A percentile compares a stretch with the other conserved stretches of the same genome.
Conservation (phyloP, 2,888 invertebrate species). For the Cephus runcator region DNA sequence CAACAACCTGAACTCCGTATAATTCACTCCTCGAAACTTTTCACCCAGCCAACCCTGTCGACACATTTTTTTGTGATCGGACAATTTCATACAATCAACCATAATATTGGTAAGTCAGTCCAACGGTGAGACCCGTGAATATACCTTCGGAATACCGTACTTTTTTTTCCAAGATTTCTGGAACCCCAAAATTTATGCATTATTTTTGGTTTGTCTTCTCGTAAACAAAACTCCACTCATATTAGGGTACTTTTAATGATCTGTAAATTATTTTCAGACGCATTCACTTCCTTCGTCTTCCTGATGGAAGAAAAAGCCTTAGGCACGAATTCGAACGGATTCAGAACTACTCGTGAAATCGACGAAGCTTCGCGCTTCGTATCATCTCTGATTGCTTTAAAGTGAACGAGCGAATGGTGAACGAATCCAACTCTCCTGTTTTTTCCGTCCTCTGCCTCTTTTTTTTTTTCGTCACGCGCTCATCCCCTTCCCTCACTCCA, state of each 20-base stretch:
- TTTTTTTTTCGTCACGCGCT: constrained; percentile 12
- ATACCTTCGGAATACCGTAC: constrained; percentile 25
- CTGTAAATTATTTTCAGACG: background rate
- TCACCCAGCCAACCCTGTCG: background rate
- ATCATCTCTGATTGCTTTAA: background rate
- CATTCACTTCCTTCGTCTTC: background rate
- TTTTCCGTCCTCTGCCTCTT: constrained; percentile 19
- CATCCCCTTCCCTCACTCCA: constrained; percentile 4
- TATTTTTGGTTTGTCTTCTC: background rate
- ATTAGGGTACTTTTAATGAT: background rate
- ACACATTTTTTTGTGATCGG: constrained; percentile 15
- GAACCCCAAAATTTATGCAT: background rate
- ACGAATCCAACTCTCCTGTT: constrained; percentile 5
- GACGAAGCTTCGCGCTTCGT: background rate
- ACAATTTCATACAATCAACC: constrained; percentile 23
- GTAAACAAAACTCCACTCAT: constrained; percentile 8
- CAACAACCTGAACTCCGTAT: background rate
- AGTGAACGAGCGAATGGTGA: background rate
- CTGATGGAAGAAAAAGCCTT: background rate
- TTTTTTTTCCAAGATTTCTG: constrained; percentile 9
- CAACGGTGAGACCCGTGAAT: constrained; percentile 2
- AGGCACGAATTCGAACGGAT: background rate
- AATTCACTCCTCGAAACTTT: background rate
- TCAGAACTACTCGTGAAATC: background rate
- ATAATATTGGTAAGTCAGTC: background rate